Percentiles rank a stretch among this genome's conserved stretches.
These are phyloP conservation scores for Chrysolophus pictus DNA, from an alignment of 2,797 vertebrate species.

Conservation along the genomic window DNA sequence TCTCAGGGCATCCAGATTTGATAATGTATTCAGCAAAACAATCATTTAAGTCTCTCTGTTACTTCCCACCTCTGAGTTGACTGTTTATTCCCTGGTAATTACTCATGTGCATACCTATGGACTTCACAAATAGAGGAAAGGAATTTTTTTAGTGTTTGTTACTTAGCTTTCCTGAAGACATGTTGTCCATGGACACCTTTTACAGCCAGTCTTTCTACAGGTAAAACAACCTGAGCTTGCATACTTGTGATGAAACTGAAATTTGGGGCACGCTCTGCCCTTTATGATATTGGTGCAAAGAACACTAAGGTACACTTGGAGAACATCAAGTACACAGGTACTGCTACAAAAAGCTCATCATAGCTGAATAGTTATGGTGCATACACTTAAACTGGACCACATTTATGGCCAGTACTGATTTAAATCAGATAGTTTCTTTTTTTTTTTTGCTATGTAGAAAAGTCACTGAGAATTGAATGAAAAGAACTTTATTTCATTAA, in stretches of 20 bases:
- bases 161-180: background rate
- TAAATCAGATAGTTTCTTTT: background rate
- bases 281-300: background rate
- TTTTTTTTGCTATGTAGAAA: background rate
- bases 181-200: background rate
- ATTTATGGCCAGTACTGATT: background rate
- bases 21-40: background rate
- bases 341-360: background rate
- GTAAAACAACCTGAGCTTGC: background rate
- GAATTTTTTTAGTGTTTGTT: background rate
- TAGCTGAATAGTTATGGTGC: background rate
- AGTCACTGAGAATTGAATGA: background rate
- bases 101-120: background rate
- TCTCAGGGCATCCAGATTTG: background rate
- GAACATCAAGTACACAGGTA: background rate
- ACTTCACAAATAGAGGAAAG: background rate
- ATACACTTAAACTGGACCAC: background rate
- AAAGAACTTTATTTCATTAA: background rate
- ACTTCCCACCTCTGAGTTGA: background rate
- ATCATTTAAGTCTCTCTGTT: background rate
- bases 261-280: background rate
- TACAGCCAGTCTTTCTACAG: background rate
- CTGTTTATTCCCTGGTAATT: background rate
- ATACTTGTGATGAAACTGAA: background rate
- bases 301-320: background rate